Evolutionary conservation across 2,113 vertebrate species (phyloP).

Genomic region (Rattus norvegicus): GRCr8 NC_086026.1:32059001-32059500

Average conservation of each 20-base stretch:
- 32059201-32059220: neutral
- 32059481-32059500: neutral
- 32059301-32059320: neutral
- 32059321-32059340: neutral
- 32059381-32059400: neutral
- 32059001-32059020: slow-evolving; percentile 98
- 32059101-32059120: neutral
- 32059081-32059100: slow-evolving; percentile 33
- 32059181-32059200: neutral
- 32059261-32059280: neutral
- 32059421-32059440: slow-evolving; percentile 19
- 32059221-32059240: neutral
- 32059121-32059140: neutral
- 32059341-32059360: neutral
- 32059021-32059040: slow-evolving; percentile 99
- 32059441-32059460: slow-evolving; percentile 35
- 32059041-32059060: slow-evolving; percentile 99
- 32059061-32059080: slow-evolving; percentile 89
- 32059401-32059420: neutral
- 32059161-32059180: neutral
- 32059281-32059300: neutral
- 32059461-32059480: slow-evolving; percentile 13
- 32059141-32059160: neutral
- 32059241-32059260: neutral
- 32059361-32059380: slow-evolving; percentile 17